Base-by-base conservation (phyloP, 1,140 invertebrate genomes). In the Anagrus nilaparvatae region DNA sequence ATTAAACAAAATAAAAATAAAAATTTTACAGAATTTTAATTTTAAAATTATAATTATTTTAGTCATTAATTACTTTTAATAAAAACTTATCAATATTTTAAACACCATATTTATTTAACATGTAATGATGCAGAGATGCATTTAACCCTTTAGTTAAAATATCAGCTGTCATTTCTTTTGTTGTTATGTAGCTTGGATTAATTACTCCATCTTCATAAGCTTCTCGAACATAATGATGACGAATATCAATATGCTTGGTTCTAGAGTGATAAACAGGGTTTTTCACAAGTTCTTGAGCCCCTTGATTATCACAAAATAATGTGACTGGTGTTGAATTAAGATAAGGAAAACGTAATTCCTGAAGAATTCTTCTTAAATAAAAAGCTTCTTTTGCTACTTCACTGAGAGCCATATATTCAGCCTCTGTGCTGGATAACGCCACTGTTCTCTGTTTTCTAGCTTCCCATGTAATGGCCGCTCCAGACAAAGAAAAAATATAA, bases 381-480 rank as follows among this genome's bases (percentile, higher is more conserved):
- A 39, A 12, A 10, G 24, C 18, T 10, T 39, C 37, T 45, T 50
- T 39, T 1, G 36, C 32, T 10, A 46, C 53, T 28, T 49, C 46
- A n/a, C 44, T 4, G n/a, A 52, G 18, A 3, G 54, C 54, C 21
- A 59, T 51, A 34, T 63, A 65, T 43, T 65, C 60, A 5, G 54
- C 48, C 35, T 65, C 58, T 25, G 56, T 60, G 3, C 48, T 54
- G 10, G 54, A 60, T 27, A 62, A 28, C 17, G 43, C 35, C 8
- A 44, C 19, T 4, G 25, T 38, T 30, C 20, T 32, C 13, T 38
- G 35, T 18, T 44, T 44, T 17, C 18, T 38, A 3, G 34, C n/a
- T 19, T 44, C 27, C 35, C 43, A 44, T 6, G 35, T 24, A 14
- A 38, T 24, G 5, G 34, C 19, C 2, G 24, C 23, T 10, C 25